These are phyloP conservation scores for Drosophila pruinosa DNA, from an alignment of 1,140 invertebrate genomes.

Conservation along the genomic window DNA sequence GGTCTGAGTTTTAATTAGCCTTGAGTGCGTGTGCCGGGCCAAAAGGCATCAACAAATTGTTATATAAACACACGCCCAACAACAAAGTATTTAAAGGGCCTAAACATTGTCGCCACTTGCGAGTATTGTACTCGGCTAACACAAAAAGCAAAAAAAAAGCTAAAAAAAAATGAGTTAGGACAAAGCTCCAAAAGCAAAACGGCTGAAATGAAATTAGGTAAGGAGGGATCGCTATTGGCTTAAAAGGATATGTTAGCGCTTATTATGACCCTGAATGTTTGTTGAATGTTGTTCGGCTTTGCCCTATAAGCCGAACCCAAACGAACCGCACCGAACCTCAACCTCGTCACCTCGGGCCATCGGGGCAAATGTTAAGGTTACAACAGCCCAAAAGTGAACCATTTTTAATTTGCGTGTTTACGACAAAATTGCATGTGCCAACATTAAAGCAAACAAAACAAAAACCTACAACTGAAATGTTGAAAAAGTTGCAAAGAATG, in stretches of 20 bases:
- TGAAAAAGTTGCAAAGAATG: constrained; percentile 3
- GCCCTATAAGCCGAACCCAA: not conserved
- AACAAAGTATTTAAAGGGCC: constrained; percentile 71
- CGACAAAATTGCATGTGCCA: constrained; percentile 60
- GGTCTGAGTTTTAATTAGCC: constrained; percentile 73
- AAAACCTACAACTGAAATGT: not conserved
- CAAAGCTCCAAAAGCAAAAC: constrained; percentile 35
- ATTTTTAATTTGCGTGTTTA: constrained; percentile 72
- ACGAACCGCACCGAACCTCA: not conserved
- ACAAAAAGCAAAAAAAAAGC: constrained; percentile 41
- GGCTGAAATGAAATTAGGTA: constrained; percentile 58
- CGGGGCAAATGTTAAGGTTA: constrained; percentile 67
- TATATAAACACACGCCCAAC: constrained; percentile 71
- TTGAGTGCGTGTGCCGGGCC: constrained; percentile 68
- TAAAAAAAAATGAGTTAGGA: not conserved
- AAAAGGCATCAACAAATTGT: constrained; percentile 76
- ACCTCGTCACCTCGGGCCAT: not conserved
- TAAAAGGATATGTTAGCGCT: constrained; percentile 33
- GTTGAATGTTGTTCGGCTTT: constrained; percentile 8
- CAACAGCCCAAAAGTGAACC: constrained; percentile 17
- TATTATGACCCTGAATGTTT: constrained; percentile 42
- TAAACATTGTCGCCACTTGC: constrained; percentile 69
- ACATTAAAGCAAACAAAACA: constrained; percentile 17
- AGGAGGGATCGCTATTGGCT: constrained; percentile 17
- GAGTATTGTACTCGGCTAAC: constrained; percentile 16